Evolutionary conservation across 2,888 invertebrate species (phyloP), one percentile per base, ranked within the genome.

Genomic region (Synanthedon andrenaeformis): DNA sequence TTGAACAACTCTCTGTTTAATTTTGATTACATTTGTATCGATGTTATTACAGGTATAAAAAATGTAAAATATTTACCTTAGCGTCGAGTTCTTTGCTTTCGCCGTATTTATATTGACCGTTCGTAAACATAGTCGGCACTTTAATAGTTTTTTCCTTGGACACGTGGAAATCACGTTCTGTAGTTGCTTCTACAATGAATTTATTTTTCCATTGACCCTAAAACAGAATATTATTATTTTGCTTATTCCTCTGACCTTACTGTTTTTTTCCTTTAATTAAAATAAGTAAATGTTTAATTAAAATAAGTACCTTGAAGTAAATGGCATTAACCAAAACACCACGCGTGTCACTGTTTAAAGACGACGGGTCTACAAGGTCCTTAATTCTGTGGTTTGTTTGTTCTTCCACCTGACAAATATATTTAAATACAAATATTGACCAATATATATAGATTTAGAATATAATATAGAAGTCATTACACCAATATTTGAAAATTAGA

Each of bases 261-360:
- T 35, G 35, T 35, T 35, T 35, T 35, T 45, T 45, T 45, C 45
- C 12, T 35, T 35, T 35, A 6, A 35, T 35, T 35, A 12, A 45
- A 10, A 12, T 11, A 14, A 3, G 13, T 10, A 12, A 45, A 4
- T 13, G n/a, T n/a, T n/a, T n/a, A n/a, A n/a, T n/a, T n/a, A n/a
- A n/a, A n/a, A 45, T 45, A 12, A 17, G 58, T 65, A 89, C 90
- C 84, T 95, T 95, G 79, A 96, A 96, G 71, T 96, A 95, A 50
- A 96, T 90, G 0, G 95, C 96, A 73, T 95, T 96, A 1, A 94
- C 91, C 6, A 96, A 88, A 1, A 96, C 89, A 58, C 93, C 79
- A 49, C 89, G 82, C 0, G 94, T 94, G 0, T 67, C 57, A 0
- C 10, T 42, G 62, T 76, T 64, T 2, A 95, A 66, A 57, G 82